Conservation (phyloP, 2,888 invertebrate species). For the Unio delphinus region DNA sequence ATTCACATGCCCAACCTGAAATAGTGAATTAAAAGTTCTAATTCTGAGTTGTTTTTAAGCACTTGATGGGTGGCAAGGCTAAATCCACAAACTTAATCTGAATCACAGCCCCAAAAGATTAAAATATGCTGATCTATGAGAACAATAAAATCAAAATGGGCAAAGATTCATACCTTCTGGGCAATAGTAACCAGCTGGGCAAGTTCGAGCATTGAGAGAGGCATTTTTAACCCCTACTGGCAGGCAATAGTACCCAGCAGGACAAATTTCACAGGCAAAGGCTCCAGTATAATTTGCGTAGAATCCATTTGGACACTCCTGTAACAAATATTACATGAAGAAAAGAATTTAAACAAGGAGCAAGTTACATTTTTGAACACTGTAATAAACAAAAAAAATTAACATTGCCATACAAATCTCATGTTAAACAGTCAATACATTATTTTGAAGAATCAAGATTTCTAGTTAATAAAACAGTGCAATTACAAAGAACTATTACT, state of each 20-base stretch:
- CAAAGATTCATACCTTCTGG: conserved; percentile 52
- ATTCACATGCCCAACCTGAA: too few species aligned
- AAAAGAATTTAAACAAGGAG: background rate
- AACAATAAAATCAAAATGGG: background rate
- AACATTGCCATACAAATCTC: too few species aligned
- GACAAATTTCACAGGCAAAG: conserved; percentile 52
- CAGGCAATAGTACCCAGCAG: conserved; percentile 58
- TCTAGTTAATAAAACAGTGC: background rate
- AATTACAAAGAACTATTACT: background rate
- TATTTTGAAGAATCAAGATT: too few species aligned
- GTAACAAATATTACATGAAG: conserved; percentile 6
- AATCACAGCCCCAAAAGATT: background rate
- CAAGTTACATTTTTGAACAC: too few species aligned
- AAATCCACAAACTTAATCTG: too few species aligned
- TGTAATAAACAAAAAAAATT: too few species aligned
- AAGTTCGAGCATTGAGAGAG: conserved; percentile 57
- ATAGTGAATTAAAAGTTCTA: too few species aligned
- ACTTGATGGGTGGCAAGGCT: too few species aligned
- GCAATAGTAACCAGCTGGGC: conserved; percentile 65
- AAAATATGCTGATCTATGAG: background rate
- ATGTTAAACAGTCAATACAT: too few species aligned
- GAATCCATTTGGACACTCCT: conserved; percentile 52
- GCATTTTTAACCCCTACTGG: conserved; percentile 62
- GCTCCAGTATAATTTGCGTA: conserved; percentile 53
- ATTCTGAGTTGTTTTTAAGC: too few species aligned